Percentiles rank a stretch among this genome's conserved stretches.
Evolutionary conservation across 2,797 vertebrate species (phyloP).

Genomic region (Neosilurus hyrtlii): DNA sequence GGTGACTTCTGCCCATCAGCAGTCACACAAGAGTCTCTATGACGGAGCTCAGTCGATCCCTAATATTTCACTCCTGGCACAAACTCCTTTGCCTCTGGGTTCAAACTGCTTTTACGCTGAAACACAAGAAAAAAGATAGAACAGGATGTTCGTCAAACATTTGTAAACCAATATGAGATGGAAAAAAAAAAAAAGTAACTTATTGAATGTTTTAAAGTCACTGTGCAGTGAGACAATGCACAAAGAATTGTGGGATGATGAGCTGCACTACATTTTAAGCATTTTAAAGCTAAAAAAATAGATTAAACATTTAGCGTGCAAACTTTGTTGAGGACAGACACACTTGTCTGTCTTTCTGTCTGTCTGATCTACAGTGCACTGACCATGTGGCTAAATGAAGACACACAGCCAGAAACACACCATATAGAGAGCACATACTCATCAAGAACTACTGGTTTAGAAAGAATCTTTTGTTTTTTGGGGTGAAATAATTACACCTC

Average conservation of each 20-base stretch:
- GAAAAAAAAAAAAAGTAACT: neutral
- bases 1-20: conserved; percentile 52
- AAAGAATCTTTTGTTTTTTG: neutral
- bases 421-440: neutral
- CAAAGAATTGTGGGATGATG: neutral
- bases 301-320: neutral
- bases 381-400: neutral
- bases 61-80: conserved; percentile 86
- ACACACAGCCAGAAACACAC: neutral
- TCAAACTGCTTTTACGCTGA: conserved; percentile 86
- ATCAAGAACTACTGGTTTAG: neutral
- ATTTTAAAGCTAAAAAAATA: too few species aligned
- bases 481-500: neutral
- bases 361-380: neutral
- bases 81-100: conserved; percentile 86
- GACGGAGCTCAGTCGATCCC: conserved; percentile 59
- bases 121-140: conserved; percentile 3
- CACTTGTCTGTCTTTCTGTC: neutral
- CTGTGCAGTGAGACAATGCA: neutral
- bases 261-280: too few species aligned
- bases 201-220: too few species aligned
- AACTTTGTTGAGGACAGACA: neutral
- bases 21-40: conserved; percentile 56
- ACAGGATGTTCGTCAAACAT: neutral
- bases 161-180: neutral